Base-by-base conservation (phyloP, 2,113 vertebrate species). In the Micronycteris hirsuta region DNA sequence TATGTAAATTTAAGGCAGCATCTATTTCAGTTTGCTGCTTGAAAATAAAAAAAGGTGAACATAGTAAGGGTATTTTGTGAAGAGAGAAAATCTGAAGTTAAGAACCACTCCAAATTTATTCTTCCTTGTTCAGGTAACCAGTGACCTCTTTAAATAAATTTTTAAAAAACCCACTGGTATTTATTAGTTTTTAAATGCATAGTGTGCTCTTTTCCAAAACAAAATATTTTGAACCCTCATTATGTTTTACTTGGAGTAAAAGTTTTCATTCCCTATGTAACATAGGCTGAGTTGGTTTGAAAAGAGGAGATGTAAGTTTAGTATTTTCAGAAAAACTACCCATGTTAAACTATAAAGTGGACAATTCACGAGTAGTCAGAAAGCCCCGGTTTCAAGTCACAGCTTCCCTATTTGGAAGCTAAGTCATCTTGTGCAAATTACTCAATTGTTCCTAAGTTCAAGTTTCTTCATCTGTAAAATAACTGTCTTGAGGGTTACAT, bases 1-100 rank as follows among this genome's bases (percentile, higher is more conserved):
- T 91, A 96, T 89, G 97, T 95, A 95, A 89, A 83, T 86, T 65
- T 83, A 98, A 97, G 96, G 73, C 65, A 95, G 81, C 96, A 96
- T 84, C 47, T n/a, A 81, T 86, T 86, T 89, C 26, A 93, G 89
- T 65, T 52, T 3, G 11, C n/a, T 71, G 56, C n/a, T 94, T 94
- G 15, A 91, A 77, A 97, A 89, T 24, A 84, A 94, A 91, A 63
- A 80, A 96, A 84, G 58, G 61, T 0, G 19, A 91, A 82, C 31
- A 89, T 0, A 92, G n/a, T 52, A 93, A 73, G 28, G 65, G 28
- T 76, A 86, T 76, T 93, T 93, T 31, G 45, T 74, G 70, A 71
- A 90, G 22, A 52, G 9, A 95, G 49, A 89, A 54, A 81, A 49
- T 52, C 4, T 70, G 63, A 96, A 83, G 56, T 58, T 93, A 70